A percentile compares a stretch with the other conserved stretches of the same genome.
Conservation (phyloP, 2,888 invertebrate species). For the Tenthredo livida region DNA sequence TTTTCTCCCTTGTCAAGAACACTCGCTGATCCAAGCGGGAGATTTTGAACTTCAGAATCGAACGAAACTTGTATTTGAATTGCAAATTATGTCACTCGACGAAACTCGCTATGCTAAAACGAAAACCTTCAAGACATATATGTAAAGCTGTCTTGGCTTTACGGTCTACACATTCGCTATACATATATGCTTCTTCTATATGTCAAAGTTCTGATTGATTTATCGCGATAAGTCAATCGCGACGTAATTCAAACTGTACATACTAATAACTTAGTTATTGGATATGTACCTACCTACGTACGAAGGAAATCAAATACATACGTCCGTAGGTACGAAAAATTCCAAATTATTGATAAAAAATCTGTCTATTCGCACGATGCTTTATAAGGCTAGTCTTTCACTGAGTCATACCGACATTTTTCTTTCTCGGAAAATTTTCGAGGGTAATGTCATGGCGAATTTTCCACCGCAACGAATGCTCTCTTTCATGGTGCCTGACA, state of each 20-base stretch:
- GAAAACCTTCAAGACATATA: slow-evolving; percentile 25
- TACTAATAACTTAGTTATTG: not conserved
- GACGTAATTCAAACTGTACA: not conserved
- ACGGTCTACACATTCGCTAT: not conserved
- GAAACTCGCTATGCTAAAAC: slow-evolving; percentile 33
- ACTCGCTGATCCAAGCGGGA: not conserved
- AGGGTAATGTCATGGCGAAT: not conserved
- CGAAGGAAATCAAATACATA: not conserved
- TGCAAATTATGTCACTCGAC: slow-evolving; percentile 26
- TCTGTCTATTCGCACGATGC: too few relatives aligned
- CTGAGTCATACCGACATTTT: not conserved
- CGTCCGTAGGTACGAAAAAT: not conserved
- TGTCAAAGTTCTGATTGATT: slow-evolving; percentile 2
- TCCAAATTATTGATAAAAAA: too few relatives aligned
- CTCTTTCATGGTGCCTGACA: not conserved
- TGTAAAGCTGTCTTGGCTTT: slow-evolving; percentile 19
- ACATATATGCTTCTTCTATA: too few relatives aligned
- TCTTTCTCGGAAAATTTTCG: not conserved
- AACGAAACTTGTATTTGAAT: slow-evolving; percentile 37
- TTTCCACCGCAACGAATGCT: slow-evolving; percentile 1
- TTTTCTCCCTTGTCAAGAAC: not conserved
- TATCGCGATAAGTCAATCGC: not conserved
- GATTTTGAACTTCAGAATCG: slow-evolving; percentile 27
- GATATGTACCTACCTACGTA: not conserved
- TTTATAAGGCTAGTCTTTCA: too few relatives aligned